phyloP scores from a whole-genome alignment of 2,797 vertebrate genomes.

The Anas georgica region DNA sequence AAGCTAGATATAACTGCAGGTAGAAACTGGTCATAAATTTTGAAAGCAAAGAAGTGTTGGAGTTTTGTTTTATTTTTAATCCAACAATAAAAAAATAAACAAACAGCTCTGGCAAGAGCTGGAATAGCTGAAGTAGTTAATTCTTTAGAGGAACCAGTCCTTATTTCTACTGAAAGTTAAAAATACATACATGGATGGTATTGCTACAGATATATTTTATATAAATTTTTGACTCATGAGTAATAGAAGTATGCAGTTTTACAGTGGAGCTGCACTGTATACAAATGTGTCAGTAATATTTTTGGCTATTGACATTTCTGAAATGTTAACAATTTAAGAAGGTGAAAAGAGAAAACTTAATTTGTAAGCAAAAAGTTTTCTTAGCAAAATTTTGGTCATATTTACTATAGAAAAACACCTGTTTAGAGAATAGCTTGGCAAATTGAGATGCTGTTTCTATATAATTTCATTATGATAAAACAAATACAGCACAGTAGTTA shows the following conservation, averaged over 20 bases:
- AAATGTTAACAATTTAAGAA: neutral
- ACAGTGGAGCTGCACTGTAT: neutral
- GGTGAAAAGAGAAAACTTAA: neutral
- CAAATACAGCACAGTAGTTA: neutral
- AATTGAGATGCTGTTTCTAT: neutral
- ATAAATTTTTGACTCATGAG: neutral
- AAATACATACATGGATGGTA: neutral
- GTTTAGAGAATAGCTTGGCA: neutral
- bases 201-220: neutral
- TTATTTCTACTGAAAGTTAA: neutral
- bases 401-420: fast-evolving
- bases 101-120: neutral
- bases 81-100: neutral
- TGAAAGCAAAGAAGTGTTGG: neutral
- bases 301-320: neutral
- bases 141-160: neutral
- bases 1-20: fast-evolving
- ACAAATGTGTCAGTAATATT: neutral
- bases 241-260: neutral
- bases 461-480: fast-evolving
- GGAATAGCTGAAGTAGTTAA: neutral
- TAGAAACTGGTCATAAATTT: neutral
- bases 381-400: neutral
- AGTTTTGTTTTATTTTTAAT: neutral
- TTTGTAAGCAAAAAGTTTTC: neutral